phyloP scores from a whole-genome alignment of 2,888 invertebrate genomes.

The Himalopsyche japonica region DNA sequence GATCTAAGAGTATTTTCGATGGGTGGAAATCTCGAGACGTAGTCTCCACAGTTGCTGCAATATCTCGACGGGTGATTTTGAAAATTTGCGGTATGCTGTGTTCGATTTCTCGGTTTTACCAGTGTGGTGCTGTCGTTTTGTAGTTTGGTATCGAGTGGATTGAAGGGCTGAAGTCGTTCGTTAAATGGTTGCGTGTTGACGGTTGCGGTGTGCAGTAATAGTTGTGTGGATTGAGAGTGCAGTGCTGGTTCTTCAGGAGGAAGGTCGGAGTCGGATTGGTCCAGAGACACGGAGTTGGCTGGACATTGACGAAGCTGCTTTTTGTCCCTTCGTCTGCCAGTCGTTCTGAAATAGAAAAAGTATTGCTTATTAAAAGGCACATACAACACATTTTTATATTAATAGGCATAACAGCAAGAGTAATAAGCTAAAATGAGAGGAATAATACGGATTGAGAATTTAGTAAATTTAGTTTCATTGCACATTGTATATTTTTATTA shows the following conservation, averaged over 20 bases:
- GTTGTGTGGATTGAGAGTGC: conserved; percentile 3
- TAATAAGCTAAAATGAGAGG: too few relatives aligned
- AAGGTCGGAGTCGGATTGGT: conserved; percentile 37
- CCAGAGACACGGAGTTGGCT: conserved; percentile 13
- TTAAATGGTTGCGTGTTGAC: conserved; percentile 1
- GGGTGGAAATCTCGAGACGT: conserved; percentile 19
- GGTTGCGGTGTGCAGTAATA: not conserved
- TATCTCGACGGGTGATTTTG: conserved; percentile 25
- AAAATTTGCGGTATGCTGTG: conserved; percentile 12
- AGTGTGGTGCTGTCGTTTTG: conserved; percentile 5
- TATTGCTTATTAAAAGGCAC: not conserved
- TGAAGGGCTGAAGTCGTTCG: conserved; percentile 4
- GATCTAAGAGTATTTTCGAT: conserved; percentile 31
- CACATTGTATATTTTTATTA: too few relatives aligned
- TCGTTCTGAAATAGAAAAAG: conserved; percentile 31
- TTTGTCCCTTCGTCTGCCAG: conserved; percentile 39
- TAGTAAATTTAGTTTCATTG: too few relatives aligned
- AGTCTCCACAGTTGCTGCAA: conserved; percentile 38
- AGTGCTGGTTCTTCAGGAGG: conserved; percentile 11
- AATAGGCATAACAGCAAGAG: too few relatives aligned
- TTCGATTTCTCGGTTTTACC: conserved; percentile 17
- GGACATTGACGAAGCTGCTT: conserved; percentile 39
- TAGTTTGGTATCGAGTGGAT: not conserved
- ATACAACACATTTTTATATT: too few relatives aligned
- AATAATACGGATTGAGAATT: too few relatives aligned